Evolutionary conservation across 2,888 invertebrate genomes (phyloP), one percentile per base, ranked within the genome.

Genomic region (Tetragonula carbonaria): DNA sequence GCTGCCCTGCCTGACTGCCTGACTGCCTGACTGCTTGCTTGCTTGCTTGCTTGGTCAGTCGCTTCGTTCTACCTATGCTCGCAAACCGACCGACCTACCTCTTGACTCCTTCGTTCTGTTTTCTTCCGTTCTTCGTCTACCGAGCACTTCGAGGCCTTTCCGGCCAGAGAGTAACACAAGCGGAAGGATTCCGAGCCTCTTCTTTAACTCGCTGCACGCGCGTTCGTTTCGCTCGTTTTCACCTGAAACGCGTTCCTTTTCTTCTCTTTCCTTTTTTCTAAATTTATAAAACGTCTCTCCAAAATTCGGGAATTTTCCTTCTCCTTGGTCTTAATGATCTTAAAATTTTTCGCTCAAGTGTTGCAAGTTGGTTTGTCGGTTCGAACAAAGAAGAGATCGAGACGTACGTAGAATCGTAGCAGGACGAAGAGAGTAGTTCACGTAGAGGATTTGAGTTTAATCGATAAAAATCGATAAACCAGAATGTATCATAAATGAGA

Each of bases 1-100:
- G 90, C 91, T 91, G 88, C 88, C 90, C 84, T 86, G 75, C 82
- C 82, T 86, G 75, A 80, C 82, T 79, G 86, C 70, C 65, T 78
- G 79, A 50, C 67, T 72, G 76, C 70, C 65, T 70, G 59, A 28
- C 70, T 62, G 75, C 51, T 78, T 55, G 79, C 74, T 71, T 72
- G 65, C 63, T 53, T 70, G 65, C 74, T 50, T 77, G 74, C 78
- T 68, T 68, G 62, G 68, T 62, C 82, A 70, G 81, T 73, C 38
- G 81, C 63, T 81, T 55, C 63, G 51, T 50, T 66, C 82, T 72
- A 82, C 83, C 82, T 82, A 74, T 65, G 74, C 82, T 82, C 57
- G 57, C 68, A 68, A 68, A 67, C 65, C 67, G 65, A 65, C 57
- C 77, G 55, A 65, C 68, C 75, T 62, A 63, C 71, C 77, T 68